Percentiles rank a stretch among this genome's conserved stretches.
Evolutionary conservation across 2,113 vertebrate species (phyloP).

Genomic region (Spilogale gracilis): DNA sequence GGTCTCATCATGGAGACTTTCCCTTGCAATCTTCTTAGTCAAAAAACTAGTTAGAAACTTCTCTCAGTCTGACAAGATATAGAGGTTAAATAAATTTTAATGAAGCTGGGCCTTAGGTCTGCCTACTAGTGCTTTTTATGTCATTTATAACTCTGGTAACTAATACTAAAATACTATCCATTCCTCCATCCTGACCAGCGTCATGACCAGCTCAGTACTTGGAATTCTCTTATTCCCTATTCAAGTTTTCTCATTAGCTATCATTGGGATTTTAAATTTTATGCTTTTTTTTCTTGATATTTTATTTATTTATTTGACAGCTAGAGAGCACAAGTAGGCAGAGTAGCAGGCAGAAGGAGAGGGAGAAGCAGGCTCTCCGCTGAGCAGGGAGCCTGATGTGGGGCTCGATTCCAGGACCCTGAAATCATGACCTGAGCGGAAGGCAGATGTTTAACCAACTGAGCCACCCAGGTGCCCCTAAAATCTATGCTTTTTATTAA

Average conservation of each 20-base stretch:
- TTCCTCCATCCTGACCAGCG: not conserved
- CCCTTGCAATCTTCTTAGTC: not conserved
- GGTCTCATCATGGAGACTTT: fast-evolving
- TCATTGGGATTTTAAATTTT: not conserved
- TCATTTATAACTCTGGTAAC: not conserved
- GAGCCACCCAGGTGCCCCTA: not conserved
- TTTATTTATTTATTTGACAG: no score
- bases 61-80: not conserved
- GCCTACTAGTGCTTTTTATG: not conserved
- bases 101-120: not conserved
- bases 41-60: not conserved
- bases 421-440: no score
- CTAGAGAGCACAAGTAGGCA: no score
- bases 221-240: not conserved
- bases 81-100: not conserved
- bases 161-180: not conserved
- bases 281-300: not conserved
- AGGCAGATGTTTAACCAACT: no score
- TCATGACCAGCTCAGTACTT: not conserved
- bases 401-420: no score
- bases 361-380: no score
- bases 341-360: no score
- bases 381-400: no score
- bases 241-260: not conserved
- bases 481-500: not conserved